These are phyloP conservation scores for Drosophila anomalata DNA, from an alignment of 2,888 invertebrate species.

Conservation along the genomic window DNA sequence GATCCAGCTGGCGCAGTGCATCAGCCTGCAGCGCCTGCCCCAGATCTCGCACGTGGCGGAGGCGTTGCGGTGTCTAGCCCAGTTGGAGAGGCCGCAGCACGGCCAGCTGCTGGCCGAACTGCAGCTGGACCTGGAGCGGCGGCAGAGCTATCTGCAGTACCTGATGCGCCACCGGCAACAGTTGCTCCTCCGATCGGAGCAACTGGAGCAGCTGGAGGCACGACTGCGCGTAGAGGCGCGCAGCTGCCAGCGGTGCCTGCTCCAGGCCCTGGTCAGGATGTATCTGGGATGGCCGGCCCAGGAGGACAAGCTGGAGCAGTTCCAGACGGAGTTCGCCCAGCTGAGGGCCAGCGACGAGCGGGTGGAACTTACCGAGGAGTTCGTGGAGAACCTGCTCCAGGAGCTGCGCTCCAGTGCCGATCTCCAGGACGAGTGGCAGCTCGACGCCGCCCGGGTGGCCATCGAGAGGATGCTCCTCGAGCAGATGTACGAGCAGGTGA, in stretches of 20 bases:
- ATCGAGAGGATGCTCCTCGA: conserved; percentile 97
- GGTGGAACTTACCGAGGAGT: conserved; percentile 93
- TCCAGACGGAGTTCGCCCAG: conserved; percentile 91
- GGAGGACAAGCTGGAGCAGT: conserved; percentile 89
- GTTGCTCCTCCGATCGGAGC: conserved; percentile 89
- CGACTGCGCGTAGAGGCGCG: conserved; percentile 89
- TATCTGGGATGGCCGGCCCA: conserved; percentile 93
- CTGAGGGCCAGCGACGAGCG: conserved; percentile 95
- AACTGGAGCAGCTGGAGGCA: conserved; percentile 87
- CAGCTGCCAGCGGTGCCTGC: conserved; percentile 89
- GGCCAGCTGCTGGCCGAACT: conserved; percentile 90
- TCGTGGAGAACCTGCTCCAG: conserved; percentile 88
- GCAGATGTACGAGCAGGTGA: conserved; percentile 94
- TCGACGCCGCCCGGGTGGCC: conserved; percentile 91
- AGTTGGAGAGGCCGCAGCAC: conserved; percentile 89
- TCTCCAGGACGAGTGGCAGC: conserved; percentile 85
- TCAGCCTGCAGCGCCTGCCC: conserved; percentile 90
- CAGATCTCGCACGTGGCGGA: conserved; percentile 92
- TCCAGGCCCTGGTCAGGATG: conserved; percentile 90
- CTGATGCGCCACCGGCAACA: conserved; percentile 92
- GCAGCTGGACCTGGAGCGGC: conserved; percentile 89
- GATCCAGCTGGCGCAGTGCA: conserved; percentile 92
- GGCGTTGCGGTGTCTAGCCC: conserved; percentile 90
- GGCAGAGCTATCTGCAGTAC: conserved; percentile 93
- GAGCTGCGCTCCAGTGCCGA: conserved; percentile 89